phyloP scores from a whole-genome alignment of 2,797 vertebrate genomes.

The Carcharodon carcharias region DNA sequence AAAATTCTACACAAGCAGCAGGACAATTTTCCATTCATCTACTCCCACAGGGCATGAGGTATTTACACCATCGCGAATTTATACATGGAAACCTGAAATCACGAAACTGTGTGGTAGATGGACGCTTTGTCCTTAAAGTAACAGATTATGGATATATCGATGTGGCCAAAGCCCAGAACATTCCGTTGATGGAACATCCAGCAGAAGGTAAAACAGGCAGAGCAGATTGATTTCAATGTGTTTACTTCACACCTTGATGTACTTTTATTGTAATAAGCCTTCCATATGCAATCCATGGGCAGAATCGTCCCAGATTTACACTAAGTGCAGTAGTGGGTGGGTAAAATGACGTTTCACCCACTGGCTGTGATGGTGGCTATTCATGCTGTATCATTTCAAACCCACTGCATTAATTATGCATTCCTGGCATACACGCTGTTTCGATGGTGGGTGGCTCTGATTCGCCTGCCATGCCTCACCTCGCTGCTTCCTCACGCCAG shows the following conservation, averaged over 20 bases:
- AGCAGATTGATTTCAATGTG: neutral
- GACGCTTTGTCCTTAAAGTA: conserved; percentile 84
- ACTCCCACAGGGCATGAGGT: conserved; percentile 75
- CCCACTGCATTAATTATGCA: no score
- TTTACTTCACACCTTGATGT: neutral
- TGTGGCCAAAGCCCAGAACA: conserved; percentile 72
- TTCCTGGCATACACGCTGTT: no score
- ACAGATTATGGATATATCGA: conserved; percentile 82
- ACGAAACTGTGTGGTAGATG: conserved; percentile 83
- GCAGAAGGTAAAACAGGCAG: conserved; percentile 62
- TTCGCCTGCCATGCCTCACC: no score
- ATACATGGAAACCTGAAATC: conserved; percentile 81
- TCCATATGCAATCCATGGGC: neutral
- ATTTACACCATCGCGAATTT: conserved; percentile 79
- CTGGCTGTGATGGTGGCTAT: no score
- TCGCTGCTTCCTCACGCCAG: no score
- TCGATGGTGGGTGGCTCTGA: no score
- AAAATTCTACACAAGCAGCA: neutral
- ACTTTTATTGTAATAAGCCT: neutral
- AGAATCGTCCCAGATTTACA: no score
- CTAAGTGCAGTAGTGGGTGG: no score
- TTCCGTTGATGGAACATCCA: conserved; percentile 54
- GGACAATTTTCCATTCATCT: neutral
- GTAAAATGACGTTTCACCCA: no score
- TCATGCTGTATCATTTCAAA: no score